A percentile compares a stretch with the other conserved stretches of the same genome.
These are phyloP conservation scores for Oegoconia quadripuncta DNA, from an alignment of 2,888 invertebrate species.

Conservation along the genomic window DNA sequence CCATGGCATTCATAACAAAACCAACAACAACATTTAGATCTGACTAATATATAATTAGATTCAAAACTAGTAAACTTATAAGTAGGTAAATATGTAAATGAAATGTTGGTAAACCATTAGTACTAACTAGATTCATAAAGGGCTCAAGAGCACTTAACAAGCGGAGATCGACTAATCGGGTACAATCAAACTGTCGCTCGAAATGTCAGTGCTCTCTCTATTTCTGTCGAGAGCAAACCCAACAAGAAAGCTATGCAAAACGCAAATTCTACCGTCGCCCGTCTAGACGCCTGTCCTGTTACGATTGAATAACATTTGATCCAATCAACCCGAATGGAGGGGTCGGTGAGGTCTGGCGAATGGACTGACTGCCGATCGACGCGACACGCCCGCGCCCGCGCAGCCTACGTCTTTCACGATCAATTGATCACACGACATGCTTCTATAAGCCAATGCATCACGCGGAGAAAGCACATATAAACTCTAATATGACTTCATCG, in stretches of 20 bases:
- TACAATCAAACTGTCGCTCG: slow-evolving; percentile 52
- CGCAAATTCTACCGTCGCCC: slow-evolving; percentile 70
- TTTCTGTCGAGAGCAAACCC: slow-evolving; percentile 58
- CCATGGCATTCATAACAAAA: too few relatives aligned
- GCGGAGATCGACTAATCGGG: slow-evolving; percentile 53
- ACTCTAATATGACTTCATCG: too few relatives aligned
- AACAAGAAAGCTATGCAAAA: slow-evolving; percentile 73
- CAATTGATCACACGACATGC: slow-evolving; percentile 45
- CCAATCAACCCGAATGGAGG: slow-evolving; percentile 70
- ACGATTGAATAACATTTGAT: slow-evolving; percentile 75
- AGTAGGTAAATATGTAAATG: not conserved
- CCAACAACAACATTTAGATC: too few relatives aligned
- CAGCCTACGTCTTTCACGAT: slow-evolving; percentile 38
- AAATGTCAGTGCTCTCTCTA: slow-evolving; percentile 75
- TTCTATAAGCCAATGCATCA: slow-evolving; percentile 34
- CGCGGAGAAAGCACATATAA: slow-evolving; percentile 32
- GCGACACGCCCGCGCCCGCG: slow-evolving; percentile 21
- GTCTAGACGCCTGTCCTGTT: slow-evolving; percentile 68
- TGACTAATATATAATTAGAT: too few relatives aligned
- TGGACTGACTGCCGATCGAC: slow-evolving; percentile 28
- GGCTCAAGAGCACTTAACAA: slow-evolving; percentile 47
- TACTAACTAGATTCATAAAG: slow-evolving; percentile 10
- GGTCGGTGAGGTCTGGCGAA: slow-evolving; percentile 66
- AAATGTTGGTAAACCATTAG: not conserved
- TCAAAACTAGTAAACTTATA: too few relatives aligned